Base-by-base conservation (phyloP, 1,140 invertebrate species). In the Trigoniulus corallinus region DNA sequence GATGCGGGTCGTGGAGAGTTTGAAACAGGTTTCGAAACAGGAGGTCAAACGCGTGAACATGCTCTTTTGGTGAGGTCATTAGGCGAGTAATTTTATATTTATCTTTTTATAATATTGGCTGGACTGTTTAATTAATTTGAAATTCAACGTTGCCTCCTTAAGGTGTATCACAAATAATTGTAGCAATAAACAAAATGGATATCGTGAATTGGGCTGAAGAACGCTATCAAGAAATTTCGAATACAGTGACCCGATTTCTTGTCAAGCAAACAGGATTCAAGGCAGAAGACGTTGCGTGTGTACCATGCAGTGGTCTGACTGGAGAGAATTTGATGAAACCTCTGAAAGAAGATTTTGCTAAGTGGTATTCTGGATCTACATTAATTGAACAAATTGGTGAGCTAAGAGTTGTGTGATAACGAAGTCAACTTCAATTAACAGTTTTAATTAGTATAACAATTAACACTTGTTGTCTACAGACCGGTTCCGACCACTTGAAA, bases 31-130 rank as follows among this genome's bases (percentile, higher is more conserved):
- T 98, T 98, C 68, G 92, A 97, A 60, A 78, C 81, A 54, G 94
- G 94, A 15, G 95, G 95, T 24, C 95, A 98, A 71, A 99, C 95
- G 0, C 71, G 93, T 48, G 95, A 99, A 69, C 95, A 99, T 74
- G 88, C 94, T 18, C 67, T 98, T 13, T 70, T 99, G 3, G 80
- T 95, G 1, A 73, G 88, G 58, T 96, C 92, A 24, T 68, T 98
- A 52, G 92, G 92, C 74, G 59, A 53, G 56, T 52, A 24, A 21
- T 37, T 2, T 57, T 34, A 39, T n/a, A 27, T 3, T n/a, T 12
- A n/a, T 22, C 42, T 55, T 21, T 29, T 29, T 44, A 12, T 21
- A 34, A 58, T 51, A 56, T 53, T 15, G 15, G 21, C 47, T n/a
- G n/a, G n/a, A n/a, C n/a, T n/a, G n/a, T n/a, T n/a, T 39, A 4